Percentiles rank a stretch among this genome's conserved stretches.
These are phyloP conservation scores for Pogonomyrmex californicus DNA, from an alignment of 1,140 invertebrate genomes.

Conservation along the genomic window DNA sequence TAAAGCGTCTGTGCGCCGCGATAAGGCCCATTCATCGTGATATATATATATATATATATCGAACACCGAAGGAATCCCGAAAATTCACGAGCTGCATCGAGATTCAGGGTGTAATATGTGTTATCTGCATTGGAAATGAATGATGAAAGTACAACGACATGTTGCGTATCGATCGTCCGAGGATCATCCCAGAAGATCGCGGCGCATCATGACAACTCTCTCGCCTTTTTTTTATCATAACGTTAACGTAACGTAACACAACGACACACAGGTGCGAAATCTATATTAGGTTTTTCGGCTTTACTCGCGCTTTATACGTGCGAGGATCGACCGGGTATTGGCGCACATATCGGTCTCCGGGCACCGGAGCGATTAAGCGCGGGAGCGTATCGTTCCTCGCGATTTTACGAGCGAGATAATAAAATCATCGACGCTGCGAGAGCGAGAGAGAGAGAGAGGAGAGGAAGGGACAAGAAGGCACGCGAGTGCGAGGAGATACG, in stretches of 20 bases:
- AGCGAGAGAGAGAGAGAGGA: neutral
- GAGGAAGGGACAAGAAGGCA: neutral
- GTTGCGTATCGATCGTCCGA: slow-evolving; percentile 2
- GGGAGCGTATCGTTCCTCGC: neutral
- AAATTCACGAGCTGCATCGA: neutral
- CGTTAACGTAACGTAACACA: neutral
- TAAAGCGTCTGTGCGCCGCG: slow-evolving; percentile 26
- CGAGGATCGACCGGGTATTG: neutral
- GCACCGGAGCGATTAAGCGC: too few species aligned
- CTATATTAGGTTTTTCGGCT: neutral
- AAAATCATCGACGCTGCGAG: neutral
- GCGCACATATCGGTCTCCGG: neutral
- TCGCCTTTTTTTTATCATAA: slow-evolving; percentile 12
- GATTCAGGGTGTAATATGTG: too few species aligned
- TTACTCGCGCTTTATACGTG: slow-evolving; percentile 4
- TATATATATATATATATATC: neutral
- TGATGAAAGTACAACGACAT: neutral
- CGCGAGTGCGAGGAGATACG: slow-evolving; percentile 11
- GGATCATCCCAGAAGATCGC: neutral
- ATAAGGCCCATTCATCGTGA: slow-evolving; percentile 57
- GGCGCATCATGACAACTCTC: neutral
- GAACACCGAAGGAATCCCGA: neutral
- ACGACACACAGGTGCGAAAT: neutral
- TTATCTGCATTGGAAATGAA: neutral
- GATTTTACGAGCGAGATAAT: slow-evolving; percentile 25